Percentiles rank a stretch among this genome's conserved stretches.
Conservation (phyloP, 1,140 invertebrate species). For the Aphidius ervi region DNA sequence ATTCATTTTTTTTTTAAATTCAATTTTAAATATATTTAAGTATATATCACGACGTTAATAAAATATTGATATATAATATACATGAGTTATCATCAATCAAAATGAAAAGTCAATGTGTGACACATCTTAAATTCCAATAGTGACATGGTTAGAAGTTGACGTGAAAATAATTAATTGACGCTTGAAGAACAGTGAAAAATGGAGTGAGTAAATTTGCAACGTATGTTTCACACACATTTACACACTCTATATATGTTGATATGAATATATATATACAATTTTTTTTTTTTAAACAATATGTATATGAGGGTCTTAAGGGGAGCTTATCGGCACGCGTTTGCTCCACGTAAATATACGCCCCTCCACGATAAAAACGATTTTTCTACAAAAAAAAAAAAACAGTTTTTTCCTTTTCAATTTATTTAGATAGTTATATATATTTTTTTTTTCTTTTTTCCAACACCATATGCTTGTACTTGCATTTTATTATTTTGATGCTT, state of each 20-base stretch:
- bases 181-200: background rate
- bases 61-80: too few species aligned
- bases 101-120: background rate
- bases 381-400: too few species aligned
- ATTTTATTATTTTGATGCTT: too few species aligned
- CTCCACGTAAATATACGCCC: background rate
- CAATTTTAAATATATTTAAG: too few species aligned
- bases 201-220: background rate
- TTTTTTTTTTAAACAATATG: background rate
- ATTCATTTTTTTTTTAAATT: too few species aligned
- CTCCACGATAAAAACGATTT: too few species aligned
- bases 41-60: too few species aligned
- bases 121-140: constrained; percentile 8
- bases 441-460: too few species aligned
- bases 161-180: constrained; percentile 13
- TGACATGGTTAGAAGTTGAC: background rate
- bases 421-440: too few species aligned
- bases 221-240: background rate
- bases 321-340: constrained; percentile 9
- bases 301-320: too few species aligned
- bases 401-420: too few species aligned
- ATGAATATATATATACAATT: background rate
- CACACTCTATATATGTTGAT: background rate
- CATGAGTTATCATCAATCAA: constrained; percentile 3
- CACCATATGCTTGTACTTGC: too few species aligned